Conservation (phyloP, 2,888 invertebrate genomes). For the Schizotus pectinicornis region DNA sequence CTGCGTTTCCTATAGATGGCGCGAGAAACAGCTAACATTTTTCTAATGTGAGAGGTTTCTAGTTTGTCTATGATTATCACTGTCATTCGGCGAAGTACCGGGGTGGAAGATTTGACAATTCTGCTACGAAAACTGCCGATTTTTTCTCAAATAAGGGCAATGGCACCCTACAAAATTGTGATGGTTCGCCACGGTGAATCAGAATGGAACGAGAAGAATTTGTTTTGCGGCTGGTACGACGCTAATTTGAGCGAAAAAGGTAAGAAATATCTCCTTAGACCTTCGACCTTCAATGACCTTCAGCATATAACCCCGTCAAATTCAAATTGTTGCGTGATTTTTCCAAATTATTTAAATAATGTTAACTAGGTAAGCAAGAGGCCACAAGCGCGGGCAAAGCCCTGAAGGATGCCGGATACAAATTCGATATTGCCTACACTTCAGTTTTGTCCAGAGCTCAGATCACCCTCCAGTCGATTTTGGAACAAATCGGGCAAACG, state of each 20-base stretch:
- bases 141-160: constrained; percentile 5
- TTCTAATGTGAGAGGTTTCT: no score
- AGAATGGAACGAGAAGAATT: constrained; percentile 68
- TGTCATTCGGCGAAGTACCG: no score
- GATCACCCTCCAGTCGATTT: constrained; percentile 63
- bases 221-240: constrained; percentile 71
- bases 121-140: background rate
- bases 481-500: constrained; percentile 66
- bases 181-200: constrained; percentile 72
- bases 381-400: constrained; percentile 67
- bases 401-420: constrained; percentile 64
- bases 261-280: constrained; percentile 38
- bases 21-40: no score
- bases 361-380: constrained; percentile 63
- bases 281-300: constrained; percentile 43
- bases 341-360: background rate
- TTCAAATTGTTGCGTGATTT: background rate
- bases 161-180: constrained; percentile 27
- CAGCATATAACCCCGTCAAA: constrained; percentile 27
- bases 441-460: constrained; percentile 70
- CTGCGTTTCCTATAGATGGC: no score
- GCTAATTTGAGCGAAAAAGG: constrained; percentile 67
- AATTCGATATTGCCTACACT: constrained; percentile 68
- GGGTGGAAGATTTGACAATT: constrained; percentile 5
- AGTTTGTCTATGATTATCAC: no score